phyloP scores from a whole-genome alignment of 2,113 vertebrate species.

The Boleophthalmus pectinirostris region DNA sequence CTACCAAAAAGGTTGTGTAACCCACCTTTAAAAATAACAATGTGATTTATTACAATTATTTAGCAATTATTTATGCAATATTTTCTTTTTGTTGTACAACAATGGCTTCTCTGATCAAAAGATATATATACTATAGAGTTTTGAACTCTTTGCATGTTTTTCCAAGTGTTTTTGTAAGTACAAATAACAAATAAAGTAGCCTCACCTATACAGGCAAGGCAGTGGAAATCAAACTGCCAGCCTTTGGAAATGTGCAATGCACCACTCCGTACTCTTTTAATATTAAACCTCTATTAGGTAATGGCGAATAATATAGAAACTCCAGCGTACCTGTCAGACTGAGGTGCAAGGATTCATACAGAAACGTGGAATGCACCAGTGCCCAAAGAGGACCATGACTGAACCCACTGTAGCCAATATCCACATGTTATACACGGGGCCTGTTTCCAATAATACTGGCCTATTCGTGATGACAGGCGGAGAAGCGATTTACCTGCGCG shows the following conservation, averaged over 20 bases:
- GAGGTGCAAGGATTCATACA: slow-evolving; percentile 47
- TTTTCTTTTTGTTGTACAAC: too few relatives aligned
- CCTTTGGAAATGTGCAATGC: not conserved
- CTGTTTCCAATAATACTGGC: slow-evolving; percentile 75
- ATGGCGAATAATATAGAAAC: slow-evolving; percentile 20
- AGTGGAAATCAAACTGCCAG: not conserved
- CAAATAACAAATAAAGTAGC: too few relatives aligned
- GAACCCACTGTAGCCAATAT: slow-evolving; percentile 59
- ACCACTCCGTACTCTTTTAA: slow-evolving; percentile 5
- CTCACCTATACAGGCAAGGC: not conserved
- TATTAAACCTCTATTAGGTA: slow-evolving; percentile 24
- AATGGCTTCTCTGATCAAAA: too few relatives aligned
- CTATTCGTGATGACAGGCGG: slow-evolving; percentile 71
- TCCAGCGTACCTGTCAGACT: slow-evolving; percentile 38
- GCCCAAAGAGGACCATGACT: slow-evolving; percentile 40
- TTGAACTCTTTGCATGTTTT: too few relatives aligned
- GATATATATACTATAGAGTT: too few relatives aligned
- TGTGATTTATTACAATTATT: too few relatives aligned
- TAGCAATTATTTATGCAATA: too few relatives aligned
- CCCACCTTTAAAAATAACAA: not conserved
- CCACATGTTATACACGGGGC: slow-evolving; percentile 67
- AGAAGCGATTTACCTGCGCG: slow-evolving; percentile 74
- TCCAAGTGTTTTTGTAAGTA: too few relatives aligned
- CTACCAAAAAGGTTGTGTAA: not conserved
- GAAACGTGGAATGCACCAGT: slow-evolving; percentile 53